Evolutionary conservation across 2,113 vertebrate genomes (phyloP).

Genomic region (Cyrtonyx montezumae): DNA sequence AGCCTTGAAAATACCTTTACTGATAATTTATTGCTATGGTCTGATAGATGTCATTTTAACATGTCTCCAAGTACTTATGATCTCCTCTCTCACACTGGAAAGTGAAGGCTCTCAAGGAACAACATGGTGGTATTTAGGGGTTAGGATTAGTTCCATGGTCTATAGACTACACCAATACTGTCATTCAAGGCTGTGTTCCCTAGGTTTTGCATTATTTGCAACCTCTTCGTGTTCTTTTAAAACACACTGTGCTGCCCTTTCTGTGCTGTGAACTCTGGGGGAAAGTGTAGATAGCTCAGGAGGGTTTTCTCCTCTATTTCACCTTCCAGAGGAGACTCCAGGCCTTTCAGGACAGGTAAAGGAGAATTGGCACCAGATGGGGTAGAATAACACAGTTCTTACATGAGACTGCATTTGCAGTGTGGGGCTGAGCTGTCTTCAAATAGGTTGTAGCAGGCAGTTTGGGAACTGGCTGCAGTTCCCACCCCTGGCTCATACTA

Average conservation of each 20-base stretch:
- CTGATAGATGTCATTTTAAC: background rate
- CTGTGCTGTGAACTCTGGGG: background rate
- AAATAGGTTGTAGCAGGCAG: background rate
- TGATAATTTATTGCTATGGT: background rate
- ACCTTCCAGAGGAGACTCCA: background rate
- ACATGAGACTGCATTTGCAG: background rate
- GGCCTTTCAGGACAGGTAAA: background rate
- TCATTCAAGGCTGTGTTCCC: background rate
- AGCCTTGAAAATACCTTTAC: background rate
- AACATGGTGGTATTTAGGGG: background rate
- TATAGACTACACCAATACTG: background rate
- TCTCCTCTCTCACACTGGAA: background rate
- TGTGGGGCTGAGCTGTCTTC: background rate
- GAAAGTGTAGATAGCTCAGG: background rate
- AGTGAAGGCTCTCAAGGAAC: background rate
- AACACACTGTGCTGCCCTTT: background rate
- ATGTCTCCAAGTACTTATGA: background rate
- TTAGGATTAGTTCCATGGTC: background rate
- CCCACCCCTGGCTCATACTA: background rate
- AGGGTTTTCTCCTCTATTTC: background rate
- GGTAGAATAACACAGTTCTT: background rate
- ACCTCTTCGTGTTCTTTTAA: background rate
- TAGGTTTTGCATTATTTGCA: background rate
- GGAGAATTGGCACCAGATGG: background rate
- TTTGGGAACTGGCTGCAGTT: background rate